Conservation (phyloP, 1,140 invertebrate species). For the Papilio xuthus region DNA sequence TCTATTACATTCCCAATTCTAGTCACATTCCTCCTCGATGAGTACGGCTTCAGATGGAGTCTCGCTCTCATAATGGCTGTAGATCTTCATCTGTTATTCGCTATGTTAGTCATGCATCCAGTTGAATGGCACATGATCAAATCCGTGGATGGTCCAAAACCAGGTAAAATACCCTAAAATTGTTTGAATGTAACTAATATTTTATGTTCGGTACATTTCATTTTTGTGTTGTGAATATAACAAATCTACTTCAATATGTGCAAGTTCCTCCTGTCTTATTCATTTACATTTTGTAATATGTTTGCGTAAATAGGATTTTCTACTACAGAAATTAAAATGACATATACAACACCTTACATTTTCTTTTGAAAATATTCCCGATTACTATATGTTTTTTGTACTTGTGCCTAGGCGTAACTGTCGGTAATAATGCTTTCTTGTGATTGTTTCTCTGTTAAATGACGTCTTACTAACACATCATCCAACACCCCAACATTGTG, state of each 20-base stretch:
- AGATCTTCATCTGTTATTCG: conserved; percentile 72
- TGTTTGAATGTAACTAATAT: not conserved
- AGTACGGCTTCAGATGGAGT: conserved; percentile 73
- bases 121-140: conserved; percentile 73
- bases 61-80: conserved; percentile 71
- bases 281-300: not conserved
- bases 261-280: not conserved
- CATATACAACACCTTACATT: too few species aligned
- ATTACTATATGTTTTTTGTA: too few species aligned
- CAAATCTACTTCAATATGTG: not conserved
- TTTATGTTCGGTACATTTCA: not conserved
- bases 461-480: not conserved
- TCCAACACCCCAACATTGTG: not conserved
- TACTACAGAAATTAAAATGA: too few species aligned
- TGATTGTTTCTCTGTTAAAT: not conserved
- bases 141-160: conserved; percentile 39
- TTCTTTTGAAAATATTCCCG: too few species aligned
- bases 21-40: conserved; percentile 64
- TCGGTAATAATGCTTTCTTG: not conserved
- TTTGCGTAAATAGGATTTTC: not conserved
- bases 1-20: conserved; percentile 74
- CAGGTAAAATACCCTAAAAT: conserved; percentile 35
- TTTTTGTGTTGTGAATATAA: not conserved
- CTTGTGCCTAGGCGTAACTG: not conserved
- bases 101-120: conserved; percentile 76